Evolutionary conservation across 2,113 vertebrate genomes (phyloP), one percentile per base, ranked within the genome.

Genomic region (Scophthalmus maximus): DNA sequence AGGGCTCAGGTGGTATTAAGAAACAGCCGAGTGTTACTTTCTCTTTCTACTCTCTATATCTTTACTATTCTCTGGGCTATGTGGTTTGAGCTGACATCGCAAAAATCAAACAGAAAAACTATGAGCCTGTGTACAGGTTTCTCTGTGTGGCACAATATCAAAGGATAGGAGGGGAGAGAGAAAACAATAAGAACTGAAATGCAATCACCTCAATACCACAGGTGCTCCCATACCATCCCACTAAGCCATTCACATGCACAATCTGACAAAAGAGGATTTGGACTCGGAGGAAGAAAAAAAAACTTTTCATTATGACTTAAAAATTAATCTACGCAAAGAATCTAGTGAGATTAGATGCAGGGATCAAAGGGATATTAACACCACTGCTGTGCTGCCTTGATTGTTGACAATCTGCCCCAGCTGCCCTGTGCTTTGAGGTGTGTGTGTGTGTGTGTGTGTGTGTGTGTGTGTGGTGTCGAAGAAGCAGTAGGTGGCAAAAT

Each of bases 301-400:
- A 89, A 74, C 53, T 80, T 85, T 34, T 76, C 73, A 85, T 91
- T 91, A 92, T 84, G 78, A 84, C 77, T 89, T 77, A 42, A 79
- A 87, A 89, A 91, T 90, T 87, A 92, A 93, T 93, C 90, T 81
- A 76, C 63, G 78, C 64, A 84, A 86, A 83, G 63, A 90, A 91
- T 93, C 74, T 83, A 73, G 61, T 52, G 81, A 84, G 89, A 92
- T 93, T 92, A 91, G 73, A 42, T 51, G 61, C 44, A 23, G 60
- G 78, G 89, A 93, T 93, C 88, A 92, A 82, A 93, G 84, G 85
- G 85, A 90, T 91, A 91, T 90, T 88, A 92, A 78, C 88, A 80
- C 67, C 56, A 32, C 78, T 63, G 87, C 82, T 74, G 83, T 69
- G 68, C 27, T 67, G 65, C 55, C 61, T 32, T 76, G 74, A 88